A percentile compares a stretch with the other conserved stretches of the same genome.
Evolutionary conservation across 2,113 vertebrate genomes (phyloP).

Genomic region (Psittacara wagleri): DNA sequence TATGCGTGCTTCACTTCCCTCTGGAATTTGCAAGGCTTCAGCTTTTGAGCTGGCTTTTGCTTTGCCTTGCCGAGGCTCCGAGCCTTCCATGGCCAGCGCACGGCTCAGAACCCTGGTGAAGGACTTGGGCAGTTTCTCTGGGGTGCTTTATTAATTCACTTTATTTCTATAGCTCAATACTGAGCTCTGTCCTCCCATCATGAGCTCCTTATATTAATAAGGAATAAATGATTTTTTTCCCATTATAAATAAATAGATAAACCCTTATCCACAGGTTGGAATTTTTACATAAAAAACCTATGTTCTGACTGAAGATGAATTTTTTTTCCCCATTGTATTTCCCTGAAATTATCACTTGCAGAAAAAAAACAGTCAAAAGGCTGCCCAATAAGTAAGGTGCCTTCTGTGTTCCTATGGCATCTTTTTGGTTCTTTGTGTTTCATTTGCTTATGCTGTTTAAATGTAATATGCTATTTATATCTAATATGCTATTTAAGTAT

Average conservation of each 20-base stretch:
- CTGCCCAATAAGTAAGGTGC: neutral
- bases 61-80: neutral
- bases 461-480: too few species aligned
- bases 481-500: too few species aligned
- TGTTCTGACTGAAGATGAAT: neutral
- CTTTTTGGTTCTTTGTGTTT: neutral
- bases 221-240: neutral
- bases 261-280: accelerated
- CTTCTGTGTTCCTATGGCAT: neutral
- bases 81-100: accelerated
- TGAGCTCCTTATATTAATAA: neutral
- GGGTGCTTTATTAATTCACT: neutral
- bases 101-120: neutral
- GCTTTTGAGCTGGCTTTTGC: neutral
- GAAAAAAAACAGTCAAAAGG: neutral
- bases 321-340: neutral
- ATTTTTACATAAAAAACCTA: neutral
- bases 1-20: accelerated
- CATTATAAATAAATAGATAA: neutral
- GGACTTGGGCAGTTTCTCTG: neutral
- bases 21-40: neutral
- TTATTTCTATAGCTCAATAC: neutral
- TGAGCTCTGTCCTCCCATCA: neutral
- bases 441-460: neutral
- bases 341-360: neutral